Base-by-base conservation (phyloP, 2,888 invertebrate genomes). In the Nymphalis urticae region DNA sequence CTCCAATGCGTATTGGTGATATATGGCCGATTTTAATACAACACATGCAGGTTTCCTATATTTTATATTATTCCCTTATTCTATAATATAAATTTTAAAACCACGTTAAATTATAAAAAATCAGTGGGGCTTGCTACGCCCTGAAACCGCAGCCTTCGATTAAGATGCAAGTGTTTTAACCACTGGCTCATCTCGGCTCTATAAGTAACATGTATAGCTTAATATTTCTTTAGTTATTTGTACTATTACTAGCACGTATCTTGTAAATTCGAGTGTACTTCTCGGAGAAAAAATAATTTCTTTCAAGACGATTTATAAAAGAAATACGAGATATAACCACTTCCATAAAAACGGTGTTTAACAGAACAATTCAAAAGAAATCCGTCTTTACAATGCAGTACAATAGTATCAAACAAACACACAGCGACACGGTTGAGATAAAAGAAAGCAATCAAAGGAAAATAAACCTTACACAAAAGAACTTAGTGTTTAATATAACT, bases 271-370 rank as follows among this genome's bases (percentile, higher is more conserved):
- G 9, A 50, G 62, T 63, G 21, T 47, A 62, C 19, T 56, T 62
- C 56, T 21, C 53, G 36, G 56, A 50, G 62, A 56, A 48, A 42
- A 48, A 67, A 62, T 62, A 21, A 56, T 48, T 62, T 62, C 62
- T 62, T 50, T 61, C 47, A 42, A 58, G 10, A 32, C 32, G 36
- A 48, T 59, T 56, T 59, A 72, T 66, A 72, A 70, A 66, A 66
- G 61, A 19, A 70, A 56, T 56, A 65, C 53, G 32, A 54, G 48
- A 58, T 54, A 64, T 68, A 32, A 68, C 66, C 70, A 71, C 62
- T 65, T 70, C 67, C 76, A 76, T 75, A 75, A 75, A 72, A 75
- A 75, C 71, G 75, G 69, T 75, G 76, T 78, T 77, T 79, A 79
- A 70, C 70, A 66, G 68, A 73, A 73, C 72, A 72, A 73, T 73